phyloP scores from a whole-genome alignment of 2,888 invertebrate genomes.

The Camptogramma bilineatum region DNA sequence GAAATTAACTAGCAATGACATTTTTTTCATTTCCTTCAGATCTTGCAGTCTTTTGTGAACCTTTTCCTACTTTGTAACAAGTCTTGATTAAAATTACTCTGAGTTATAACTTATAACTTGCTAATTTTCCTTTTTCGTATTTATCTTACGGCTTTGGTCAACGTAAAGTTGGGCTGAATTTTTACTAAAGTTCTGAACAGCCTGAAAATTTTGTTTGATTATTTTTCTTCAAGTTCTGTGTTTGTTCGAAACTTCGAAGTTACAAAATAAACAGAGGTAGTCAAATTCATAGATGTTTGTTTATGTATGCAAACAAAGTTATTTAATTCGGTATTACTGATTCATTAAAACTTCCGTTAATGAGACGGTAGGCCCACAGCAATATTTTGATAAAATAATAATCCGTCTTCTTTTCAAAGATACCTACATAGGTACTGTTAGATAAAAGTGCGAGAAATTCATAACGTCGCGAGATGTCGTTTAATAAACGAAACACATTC shows the following conservation, averaged over 20 bases:
- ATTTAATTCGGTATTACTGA: not conserved
- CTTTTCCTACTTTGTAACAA: conserved; percentile 22
- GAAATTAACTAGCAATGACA: not conserved
- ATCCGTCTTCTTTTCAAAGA: not conserved
- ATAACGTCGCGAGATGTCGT: not conserved
- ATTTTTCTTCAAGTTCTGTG: not conserved
- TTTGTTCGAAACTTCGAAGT: conserved; percentile 3
- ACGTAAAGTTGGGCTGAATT: conserved; percentile 26
- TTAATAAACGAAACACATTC: conserved; percentile 10
- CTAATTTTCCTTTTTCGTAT: conserved; percentile 27
- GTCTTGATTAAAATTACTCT: conserved; percentile 27
- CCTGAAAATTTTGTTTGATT: conserved; percentile 29
- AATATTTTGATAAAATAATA: not conserved
- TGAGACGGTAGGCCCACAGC: not conserved
- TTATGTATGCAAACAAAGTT: not conserved
- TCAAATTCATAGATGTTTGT: not conserved
- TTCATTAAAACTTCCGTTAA: not conserved
- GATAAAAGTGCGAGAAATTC: not conserved
- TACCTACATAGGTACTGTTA: not conserved
- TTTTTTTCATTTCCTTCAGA: conserved; percentile 12
- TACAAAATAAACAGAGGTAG: not conserved
- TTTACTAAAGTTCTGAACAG: conserved; percentile 23
- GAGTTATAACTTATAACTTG: conserved; percentile 36
- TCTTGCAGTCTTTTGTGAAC: conserved; percentile 4
- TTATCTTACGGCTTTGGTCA: conserved; percentile 25